Evolutionary conservation across 2,797 vertebrate species (phyloP), one percentile per base, ranked within the genome.

Genomic region (Hypotaenidia okinawae): DNA sequence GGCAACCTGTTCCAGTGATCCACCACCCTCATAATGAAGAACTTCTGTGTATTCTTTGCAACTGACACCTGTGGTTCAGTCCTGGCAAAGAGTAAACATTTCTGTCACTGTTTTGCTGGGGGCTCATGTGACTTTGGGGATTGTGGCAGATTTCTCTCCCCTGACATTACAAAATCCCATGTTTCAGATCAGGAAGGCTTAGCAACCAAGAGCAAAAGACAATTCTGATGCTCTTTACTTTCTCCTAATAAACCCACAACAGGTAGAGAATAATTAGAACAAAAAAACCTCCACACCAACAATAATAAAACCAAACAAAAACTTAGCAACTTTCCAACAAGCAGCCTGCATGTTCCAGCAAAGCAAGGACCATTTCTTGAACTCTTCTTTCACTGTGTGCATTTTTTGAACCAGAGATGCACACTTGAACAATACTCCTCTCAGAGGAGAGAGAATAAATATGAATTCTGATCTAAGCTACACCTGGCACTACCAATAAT

Each of bases 121-220:
- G 33, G 70, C 23, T 79, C 47, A 32, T 11, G 22, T 9, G 27
- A 67, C 33, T 66, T 86, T 27, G 47, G 19, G n/a, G 30, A 87
- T 5, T 84, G 62, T 54, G 85, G 39, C 24, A 59, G 45, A 68
- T 19, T 66, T 84, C 16, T 69, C 22, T 47, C 41, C 23, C 25
- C 37, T 52, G 32, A 59, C 3, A 10, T 79, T 35, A 55, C 0
- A 4, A 81, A 92, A 17, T 16, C 32, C 12, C 5, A 0, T 27
- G 52, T 61, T 85, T 78, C 19, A 12, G 37, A 63, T 35, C 33
- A 76, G 22, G 22, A 7, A 82, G 37, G 21, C 14, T 87, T 61
- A 27, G 16, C 28, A 66, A 75, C 28, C 1, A 3, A 74, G 21
- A 37, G 21, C 61, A 72, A 87, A 83, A 22, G 21, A 54, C 33